Evolutionary conservation across 92 coral and sea anemone genomes (phyloP).

Genomic region (Parazoanthus darwini): DNA sequence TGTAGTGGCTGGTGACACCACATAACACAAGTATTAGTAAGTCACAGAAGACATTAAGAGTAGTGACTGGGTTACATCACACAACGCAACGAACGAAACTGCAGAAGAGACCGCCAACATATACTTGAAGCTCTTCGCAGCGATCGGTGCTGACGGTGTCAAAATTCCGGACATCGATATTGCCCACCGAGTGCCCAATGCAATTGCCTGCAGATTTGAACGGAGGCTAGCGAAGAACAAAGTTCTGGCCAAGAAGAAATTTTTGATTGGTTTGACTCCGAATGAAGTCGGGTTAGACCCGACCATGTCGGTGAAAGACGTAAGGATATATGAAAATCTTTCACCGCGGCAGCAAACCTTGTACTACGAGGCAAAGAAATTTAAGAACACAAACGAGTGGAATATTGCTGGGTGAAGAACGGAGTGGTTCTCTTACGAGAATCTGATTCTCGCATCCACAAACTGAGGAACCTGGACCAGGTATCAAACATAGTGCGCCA

Average conservation of each 20-base stretch:
- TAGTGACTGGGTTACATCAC: no score
- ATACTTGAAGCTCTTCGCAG: not conserved
- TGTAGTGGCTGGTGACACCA: no score
- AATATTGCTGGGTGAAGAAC: slow-evolving; percentile 1
- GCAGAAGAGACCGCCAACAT: not conserved
- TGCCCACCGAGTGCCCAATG: no score
- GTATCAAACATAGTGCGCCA: no score
- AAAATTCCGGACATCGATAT: no score
- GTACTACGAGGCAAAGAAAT: slow-evolving; percentile 5
- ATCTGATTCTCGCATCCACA: not conserved
- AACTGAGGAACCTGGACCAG: no score
- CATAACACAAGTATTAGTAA: no score
- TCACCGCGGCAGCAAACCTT: not conserved
- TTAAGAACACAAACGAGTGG: not conserved
- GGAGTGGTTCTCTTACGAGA: not conserved
- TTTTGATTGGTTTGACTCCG: not conserved
- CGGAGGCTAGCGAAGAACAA: not conserved
- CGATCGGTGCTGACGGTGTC: not conserved
- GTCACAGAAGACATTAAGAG: no score
- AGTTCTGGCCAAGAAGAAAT: slow-evolving; percentile 10
- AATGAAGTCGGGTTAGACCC: not conserved
- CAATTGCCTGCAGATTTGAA: no score
- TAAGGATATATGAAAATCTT: not conserved
- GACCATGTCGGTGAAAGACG: not conserved
- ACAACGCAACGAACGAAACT: not conserved